Base-by-base conservation (phyloP, 2,797 vertebrate genomes). In the Lindbergichthys nudifrons region DNA sequence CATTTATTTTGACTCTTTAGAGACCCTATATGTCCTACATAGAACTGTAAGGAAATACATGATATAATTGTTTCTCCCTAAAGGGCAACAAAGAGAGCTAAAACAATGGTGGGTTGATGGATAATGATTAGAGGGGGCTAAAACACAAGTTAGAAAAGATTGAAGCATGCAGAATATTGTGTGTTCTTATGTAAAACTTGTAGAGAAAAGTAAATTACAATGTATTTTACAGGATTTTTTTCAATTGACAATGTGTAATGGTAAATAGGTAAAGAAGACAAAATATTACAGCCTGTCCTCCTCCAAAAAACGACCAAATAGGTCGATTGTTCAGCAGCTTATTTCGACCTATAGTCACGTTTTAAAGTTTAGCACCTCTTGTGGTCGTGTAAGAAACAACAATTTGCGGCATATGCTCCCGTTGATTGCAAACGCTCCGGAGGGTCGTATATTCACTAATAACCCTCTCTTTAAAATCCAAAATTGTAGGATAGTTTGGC, bases 11-110 rank as follows among this genome's bases (percentile, higher is more conserved):
- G 16, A 39, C 26, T 47, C 70, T 61, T 32, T 8, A 11, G 54
- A 75, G 71, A 52, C 10, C 9, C 21, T 21, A 0, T 43, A 13
- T 60, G 65, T 73, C 43, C 57, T 50, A 21, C 47, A 54, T 32
- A 51, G n/a, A 41, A 36, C 5, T 63, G 10, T n/a, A n/a, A 60
- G 30, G 26, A 59, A 56, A 65, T 14, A 57, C 52, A 56, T 7
- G 3, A 11, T 13, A 60, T 73, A 1, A 19, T 52, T 66, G 7
- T 56, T 16, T 21, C 13, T 32, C 15, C 23, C 10, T 5, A 8
- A 3, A 30, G 0, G 30, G 53, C n/a, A 10, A 36, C 3, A 2
- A 26, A 30, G 14, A 67, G 36, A 53, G 19, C 23, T 42, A 9
- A 21, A 59, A 5, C 15, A 43, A 16, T 21, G n/a, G 14, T 42